Percentiles rank a stretch among this genome's conserved stretches.
Evolutionary conservation across 2,113 vertebrate species (phyloP).

Genomic region (Colinus virginianus): DNA sequence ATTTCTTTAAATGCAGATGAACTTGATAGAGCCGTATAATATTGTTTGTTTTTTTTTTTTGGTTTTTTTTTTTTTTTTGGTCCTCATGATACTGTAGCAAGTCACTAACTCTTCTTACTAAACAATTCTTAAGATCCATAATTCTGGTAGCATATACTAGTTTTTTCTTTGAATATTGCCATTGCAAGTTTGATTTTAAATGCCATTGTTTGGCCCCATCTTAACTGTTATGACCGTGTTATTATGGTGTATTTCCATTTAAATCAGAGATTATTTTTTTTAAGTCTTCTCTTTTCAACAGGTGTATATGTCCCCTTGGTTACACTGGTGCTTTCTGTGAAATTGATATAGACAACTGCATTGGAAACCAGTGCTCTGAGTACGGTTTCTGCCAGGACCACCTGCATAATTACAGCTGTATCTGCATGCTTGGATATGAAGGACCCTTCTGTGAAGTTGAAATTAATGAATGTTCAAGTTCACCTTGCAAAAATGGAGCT

Average conservation of each 20-base stretch:
- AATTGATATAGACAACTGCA: conserved; percentile 73
- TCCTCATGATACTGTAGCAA: background rate
- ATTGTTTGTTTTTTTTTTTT: background rate
- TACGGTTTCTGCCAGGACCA: conserved; percentile 75
- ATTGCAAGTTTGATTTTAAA: background rate
- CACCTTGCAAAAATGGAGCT: conserved; percentile 78
- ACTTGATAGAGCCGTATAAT: background rate
- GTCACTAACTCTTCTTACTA: background rate
- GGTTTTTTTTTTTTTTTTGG: background rate
- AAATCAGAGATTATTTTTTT: background rate
- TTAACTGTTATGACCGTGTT: background rate
- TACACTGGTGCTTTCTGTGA: conserved; percentile 77
- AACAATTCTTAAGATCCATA: background rate
- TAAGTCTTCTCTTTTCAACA: conserved; percentile 18
- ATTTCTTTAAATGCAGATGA: background rate
- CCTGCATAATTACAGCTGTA: conserved; percentile 80
- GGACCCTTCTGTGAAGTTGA: conserved; percentile 80
- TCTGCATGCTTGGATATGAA: conserved; percentile 78
- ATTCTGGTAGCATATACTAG: background rate
- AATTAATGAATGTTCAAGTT: conserved; percentile 80
- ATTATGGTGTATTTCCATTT: background rate
- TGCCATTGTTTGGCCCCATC: background rate
- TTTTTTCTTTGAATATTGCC: background rate
- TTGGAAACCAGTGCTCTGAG: conserved; percentile 76
- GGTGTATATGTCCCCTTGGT: conserved; percentile 79